These are phyloP conservation scores for Scrobipalpa costella DNA, from an alignment of 2,888 invertebrate genomes.

Conservation along the genomic window DNA sequence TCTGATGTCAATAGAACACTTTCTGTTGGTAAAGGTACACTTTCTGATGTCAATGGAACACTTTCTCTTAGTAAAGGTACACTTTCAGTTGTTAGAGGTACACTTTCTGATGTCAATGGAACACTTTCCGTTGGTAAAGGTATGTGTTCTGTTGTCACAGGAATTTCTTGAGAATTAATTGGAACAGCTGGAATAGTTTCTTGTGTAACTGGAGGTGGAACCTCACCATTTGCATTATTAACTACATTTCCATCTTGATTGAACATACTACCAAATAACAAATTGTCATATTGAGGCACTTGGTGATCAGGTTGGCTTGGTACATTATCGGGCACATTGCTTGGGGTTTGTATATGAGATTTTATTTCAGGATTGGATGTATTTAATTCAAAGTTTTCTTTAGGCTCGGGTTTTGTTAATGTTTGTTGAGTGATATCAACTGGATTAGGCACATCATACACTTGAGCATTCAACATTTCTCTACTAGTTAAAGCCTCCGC, in stretches of 20 bases:
- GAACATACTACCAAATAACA: constrained; percentile 27
- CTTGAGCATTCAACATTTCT: constrained; percentile 33
- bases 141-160: background rate
- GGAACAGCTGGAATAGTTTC: constrained; percentile 14
- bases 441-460: constrained; percentile 46
- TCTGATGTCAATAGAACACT: background rate
- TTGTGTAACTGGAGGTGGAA: constrained; percentile 15
- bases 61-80: background rate
- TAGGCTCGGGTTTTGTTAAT: constrained; percentile 40
- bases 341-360: constrained; percentile 35
- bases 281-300: constrained; percentile 32
- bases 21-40: background rate
- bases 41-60: background rate
- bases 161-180: constrained; percentile 2
- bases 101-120: background rate
- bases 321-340: constrained; percentile 38
- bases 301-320: constrained; percentile 32
- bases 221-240: constrained; percentile 21
- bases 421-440: constrained; percentile 42
- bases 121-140: constrained; percentile 11
- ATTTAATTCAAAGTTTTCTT: constrained; percentile 49
- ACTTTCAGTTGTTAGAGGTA: background rate
- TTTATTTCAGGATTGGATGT: constrained; percentile 40
- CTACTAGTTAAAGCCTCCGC: constrained; percentile 36
- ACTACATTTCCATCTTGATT: constrained; percentile 29